Evolutionary conservation across 1,140 invertebrate genomes (phyloP), one percentile per base, ranked within the genome.

Genomic region (Drosophila lacertosa): DNA sequence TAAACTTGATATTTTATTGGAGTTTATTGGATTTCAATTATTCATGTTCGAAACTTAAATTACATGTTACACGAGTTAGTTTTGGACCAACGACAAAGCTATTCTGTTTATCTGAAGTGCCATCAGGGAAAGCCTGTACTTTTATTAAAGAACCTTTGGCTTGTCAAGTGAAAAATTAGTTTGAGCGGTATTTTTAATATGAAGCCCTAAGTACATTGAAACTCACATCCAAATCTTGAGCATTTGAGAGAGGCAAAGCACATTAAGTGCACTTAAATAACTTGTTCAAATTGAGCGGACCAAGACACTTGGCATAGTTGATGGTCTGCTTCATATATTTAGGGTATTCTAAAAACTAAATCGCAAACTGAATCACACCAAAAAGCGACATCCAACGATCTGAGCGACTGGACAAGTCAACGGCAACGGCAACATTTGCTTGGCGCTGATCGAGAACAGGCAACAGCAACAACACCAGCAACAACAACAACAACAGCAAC

Each of bases 341-440:
- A 60, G 35, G 37, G 57, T 51, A 78, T 18, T 1, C 48, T 13
- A 29, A 50, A 79, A 70, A 45, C 76, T 74, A 57, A 70, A 60
- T 79, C 58, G 55, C 29, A 55, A 69, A 50, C 70, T 54, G 65
- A 73, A 73, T 57, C 50, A 62, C 50, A 32, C 66, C 66, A 66
- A 77, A 81, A 73, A 63, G 53, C 78, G 47, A 76, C 77, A 80
- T 55, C 44, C 45, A 64, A 50, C 60, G 45, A 59, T 66, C 44
- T 77, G 66, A 65, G 57, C 40, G 44, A 51, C 35, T 73, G 70
- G 66, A 70, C 65, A 68, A 51, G 32, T 57, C 51, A 35, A 57
- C 45, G 22, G 44, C 42, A 37, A n/a, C 35, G 45, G 10, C 29
- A 44, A 33, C 63, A n/a, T n/a, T 29, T 29, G 26, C 1, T 29